Evolutionary conservation across 53 echinoderm and acorn worm genomes (phyloP).

Genomic region (Luidia sarsii): DNA sequence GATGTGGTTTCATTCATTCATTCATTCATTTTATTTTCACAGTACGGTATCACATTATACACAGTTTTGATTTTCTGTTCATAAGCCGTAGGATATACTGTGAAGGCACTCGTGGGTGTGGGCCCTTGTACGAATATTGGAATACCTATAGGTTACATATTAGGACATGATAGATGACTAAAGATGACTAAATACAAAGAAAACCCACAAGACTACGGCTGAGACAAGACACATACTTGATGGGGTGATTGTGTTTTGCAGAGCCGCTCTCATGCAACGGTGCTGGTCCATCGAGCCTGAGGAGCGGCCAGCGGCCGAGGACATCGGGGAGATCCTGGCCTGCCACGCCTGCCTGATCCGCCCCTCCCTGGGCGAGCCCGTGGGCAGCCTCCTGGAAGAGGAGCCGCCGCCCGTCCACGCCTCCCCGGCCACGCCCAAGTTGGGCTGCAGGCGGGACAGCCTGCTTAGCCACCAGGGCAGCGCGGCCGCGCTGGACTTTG

Average conservation of each 20-base stretch:
- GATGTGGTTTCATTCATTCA: too few species aligned
- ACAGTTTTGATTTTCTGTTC: too few species aligned
- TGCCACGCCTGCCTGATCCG: slow-evolving; percentile 60
- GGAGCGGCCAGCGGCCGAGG: slow-evolving; percentile 75
- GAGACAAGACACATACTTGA: too few species aligned
- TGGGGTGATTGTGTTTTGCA: slow-evolving; percentile 30
- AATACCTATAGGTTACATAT: too few species aligned
- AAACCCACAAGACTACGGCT: too few species aligned
- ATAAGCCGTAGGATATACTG: too few species aligned
- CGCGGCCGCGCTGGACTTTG: slow-evolving; percentile 14
- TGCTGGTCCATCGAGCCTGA: slow-evolving; percentile 85
- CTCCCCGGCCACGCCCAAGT: slow-evolving; percentile 31
- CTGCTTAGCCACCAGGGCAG: slow-evolving; percentile 19
- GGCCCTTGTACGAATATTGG: too few species aligned
- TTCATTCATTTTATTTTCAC: too few species aligned
- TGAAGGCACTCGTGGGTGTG: too few species aligned
- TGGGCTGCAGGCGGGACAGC: slow-evolving; percentile 24
- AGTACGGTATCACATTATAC: too few species aligned
- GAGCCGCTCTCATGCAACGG: slow-evolving; percentile 72
- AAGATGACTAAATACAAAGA: too few species aligned
- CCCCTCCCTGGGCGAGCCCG: slow-evolving; percentile 76
- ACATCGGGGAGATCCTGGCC: slow-evolving; percentile 66
- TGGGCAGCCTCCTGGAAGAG: slow-evolving; percentile 73
- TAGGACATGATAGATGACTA: too few species aligned
- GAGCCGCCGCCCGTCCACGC: slow-evolving; percentile 49